Evolutionary conservation across 2,797 vertebrate species (phyloP).

Genomic region (Poecilia velifera): DNA sequence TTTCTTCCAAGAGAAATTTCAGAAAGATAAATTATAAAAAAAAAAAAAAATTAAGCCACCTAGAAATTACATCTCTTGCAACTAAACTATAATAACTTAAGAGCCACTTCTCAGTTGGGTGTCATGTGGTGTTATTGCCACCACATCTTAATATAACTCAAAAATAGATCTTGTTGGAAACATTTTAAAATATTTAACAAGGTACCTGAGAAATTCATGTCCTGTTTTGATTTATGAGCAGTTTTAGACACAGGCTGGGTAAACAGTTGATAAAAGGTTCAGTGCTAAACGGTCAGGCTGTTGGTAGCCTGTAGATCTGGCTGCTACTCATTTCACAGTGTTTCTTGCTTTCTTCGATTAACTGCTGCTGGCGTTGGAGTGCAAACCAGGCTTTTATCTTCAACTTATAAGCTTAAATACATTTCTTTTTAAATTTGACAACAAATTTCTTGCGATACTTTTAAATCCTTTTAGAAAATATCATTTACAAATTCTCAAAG

Average conservation of each 20-base stretch:
- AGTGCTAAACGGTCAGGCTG: constrained; percentile 38
- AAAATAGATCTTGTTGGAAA: constrained; percentile 6
- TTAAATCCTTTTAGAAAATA: constrained; percentile 11
- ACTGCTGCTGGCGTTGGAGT: not conserved
- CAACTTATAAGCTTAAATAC: too few relatives aligned
- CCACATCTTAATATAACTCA: not conserved
- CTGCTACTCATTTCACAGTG: not conserved
- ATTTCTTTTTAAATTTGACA: not conserved
- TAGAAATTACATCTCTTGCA: constrained; percentile 25
- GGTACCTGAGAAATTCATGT: constrained; percentile 30
- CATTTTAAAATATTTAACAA: constrained; percentile 6
- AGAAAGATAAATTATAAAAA: not conserved
- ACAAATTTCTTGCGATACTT: not conserved
- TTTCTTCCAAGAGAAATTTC: constrained; percentile 1
- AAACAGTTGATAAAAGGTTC: constrained; percentile 50
- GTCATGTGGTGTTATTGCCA: not conserved
- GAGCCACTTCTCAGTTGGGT: not conserved
- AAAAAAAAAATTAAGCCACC: constrained; percentile 37
- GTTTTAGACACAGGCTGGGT: constrained; percentile 38
- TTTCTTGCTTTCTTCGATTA: not conserved
- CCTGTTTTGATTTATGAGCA: constrained; percentile 8
- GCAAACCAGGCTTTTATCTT: constrained; percentile 3
- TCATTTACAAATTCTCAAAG: not conserved
- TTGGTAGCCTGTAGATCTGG: constrained; percentile 15
- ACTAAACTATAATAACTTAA: not conserved